These are phyloP conservation scores for Misgurnus mizolepis DNA, from an alignment of 2,113 vertebrate genomes.

Conservation along the genomic window DNA sequence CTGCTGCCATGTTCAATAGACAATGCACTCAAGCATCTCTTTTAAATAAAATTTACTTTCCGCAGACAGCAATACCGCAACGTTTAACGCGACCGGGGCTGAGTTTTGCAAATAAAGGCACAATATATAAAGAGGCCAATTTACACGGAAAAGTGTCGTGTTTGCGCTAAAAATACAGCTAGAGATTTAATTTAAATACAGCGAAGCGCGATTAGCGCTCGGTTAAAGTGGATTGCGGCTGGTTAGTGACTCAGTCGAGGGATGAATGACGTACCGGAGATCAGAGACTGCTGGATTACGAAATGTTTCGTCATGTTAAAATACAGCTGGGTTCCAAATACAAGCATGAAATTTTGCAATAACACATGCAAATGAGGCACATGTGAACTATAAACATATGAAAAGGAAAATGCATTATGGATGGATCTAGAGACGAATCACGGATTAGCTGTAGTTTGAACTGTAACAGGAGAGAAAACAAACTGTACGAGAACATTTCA, in stretches of 20 bases:
- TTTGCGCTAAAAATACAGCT: too few species aligned
- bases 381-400: conserved; percentile 24
- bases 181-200: conserved; percentile 20
- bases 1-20: too few species aligned
- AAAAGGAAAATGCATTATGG: conserved; percentile 24
- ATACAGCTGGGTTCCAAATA: conserved; percentile 22
- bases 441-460: conserved; percentile 6
- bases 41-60: too few species aligned
- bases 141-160: too few species aligned
- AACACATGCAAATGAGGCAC: conserved; percentile 32
- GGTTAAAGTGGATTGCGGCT: too few species aligned
- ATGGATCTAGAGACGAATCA: conserved; percentile 13
- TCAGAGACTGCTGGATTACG: conserved; percentile 14
- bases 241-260: not conserved
- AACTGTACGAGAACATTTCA: conserved; percentile 13
- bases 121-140: too few species aligned
- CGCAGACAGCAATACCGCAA: too few species aligned
- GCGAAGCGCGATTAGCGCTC: too few species aligned
- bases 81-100: too few species aligned
- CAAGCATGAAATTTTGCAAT: conserved; percentile 21
- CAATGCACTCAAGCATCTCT: too few species aligned
- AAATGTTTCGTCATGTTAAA: conserved; percentile 36
- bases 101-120: too few species aligned
- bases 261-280: conserved; percentile 25
- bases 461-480: conserved; percentile 10